Conservation (phyloP, 1,140 invertebrate genomes). For the Hycleus phaleratus region DNA sequence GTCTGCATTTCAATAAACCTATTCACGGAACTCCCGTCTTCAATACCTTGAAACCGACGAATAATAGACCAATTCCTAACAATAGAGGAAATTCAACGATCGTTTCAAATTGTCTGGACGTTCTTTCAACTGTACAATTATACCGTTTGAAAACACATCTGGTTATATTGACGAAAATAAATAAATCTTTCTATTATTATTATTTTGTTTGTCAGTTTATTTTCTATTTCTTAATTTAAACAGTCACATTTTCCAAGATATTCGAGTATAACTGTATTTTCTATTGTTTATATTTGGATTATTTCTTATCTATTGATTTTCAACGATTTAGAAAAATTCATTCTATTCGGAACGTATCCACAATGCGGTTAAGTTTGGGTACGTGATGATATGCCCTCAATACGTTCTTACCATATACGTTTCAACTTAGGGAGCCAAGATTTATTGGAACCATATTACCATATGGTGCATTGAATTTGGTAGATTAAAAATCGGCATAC, state of each 20-base stretch:
- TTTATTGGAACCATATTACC: slow-evolving; percentile 2
- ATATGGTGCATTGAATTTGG: background rate
- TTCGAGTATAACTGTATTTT: no score
- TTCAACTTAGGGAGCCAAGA: background rate
- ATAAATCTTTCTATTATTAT: no score
- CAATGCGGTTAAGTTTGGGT: background rate
- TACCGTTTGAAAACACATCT: no score
- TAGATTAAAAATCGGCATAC: background rate
- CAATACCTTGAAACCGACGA: slow-evolving; percentile 11
- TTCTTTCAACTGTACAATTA: no score
- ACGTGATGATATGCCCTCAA: slow-evolving; percentile 5
- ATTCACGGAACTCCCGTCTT: slow-evolving; percentile 4
- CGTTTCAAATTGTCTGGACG: background rate
- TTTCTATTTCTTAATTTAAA: no score
- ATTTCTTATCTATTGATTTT: no score
- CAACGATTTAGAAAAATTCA: background rate
- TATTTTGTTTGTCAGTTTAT: no score
- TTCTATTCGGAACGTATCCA: background rate
- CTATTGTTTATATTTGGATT: no score
- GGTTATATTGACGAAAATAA: no score
- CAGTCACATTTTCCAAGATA: no score
- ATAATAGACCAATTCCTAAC: slow-evolving; percentile 12
- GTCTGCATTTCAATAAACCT: slow-evolving; percentile 9
- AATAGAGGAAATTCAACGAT: slow-evolving; percentile 7
- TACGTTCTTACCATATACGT: slow-evolving; percentile 1